Base-by-base conservation (phyloP, 2,797 vertebrate genomes). In the Stomatorhinus walkeri region DNA sequence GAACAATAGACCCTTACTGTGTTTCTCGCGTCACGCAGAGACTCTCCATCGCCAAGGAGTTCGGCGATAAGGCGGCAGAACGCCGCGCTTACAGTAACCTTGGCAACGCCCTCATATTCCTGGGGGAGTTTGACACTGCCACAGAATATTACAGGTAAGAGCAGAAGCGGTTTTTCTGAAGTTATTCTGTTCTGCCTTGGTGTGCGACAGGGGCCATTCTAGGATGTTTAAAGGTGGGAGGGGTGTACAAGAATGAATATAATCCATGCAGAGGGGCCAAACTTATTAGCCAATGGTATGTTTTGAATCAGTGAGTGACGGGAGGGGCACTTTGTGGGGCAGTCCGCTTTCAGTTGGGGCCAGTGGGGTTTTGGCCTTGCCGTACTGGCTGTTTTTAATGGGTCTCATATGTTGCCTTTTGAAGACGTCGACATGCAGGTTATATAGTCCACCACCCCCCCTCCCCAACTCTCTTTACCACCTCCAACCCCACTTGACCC, bases 21-120 rank as follows among this genome's bases (percentile, higher is more conserved):
- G 22, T 68, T 72, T 89, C 24, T 90, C 87, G 88, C 89, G 0
- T 92, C 89, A 72, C 89, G 72, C 95, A 99, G 98, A 95, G 98
- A 89, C 96, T 99, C 16, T 97, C 98, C 91, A 99, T 99, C 0
- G 98, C 98, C 16, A 99, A 99, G 95, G 98, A 99, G 91, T 99
- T 99, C 61, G 98, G 98, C 87, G 98, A 99, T 95, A 98, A 97
- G 94, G 97, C 98, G 0, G 98, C 98, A 0, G 98, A 99, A 92
- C 93, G 98, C 84, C 93, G 98, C 84, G 98, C 98, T 0, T 98
- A 98, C 96, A 99, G 98, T 94, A 99, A 99, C 93, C 95, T 99
- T 43, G 98, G 98, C 84, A 99, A 99, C 0, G 97, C 98, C 0
- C 96, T 99, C 93, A 96, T 99, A 93, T 98, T 99, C 95, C 95